Percentiles rank a stretch among this genome's conserved stretches.
These are phyloP conservation scores for Lithophane socia DNA, from an alignment of 2,888 invertebrate species.

Conservation along the genomic window DNA sequence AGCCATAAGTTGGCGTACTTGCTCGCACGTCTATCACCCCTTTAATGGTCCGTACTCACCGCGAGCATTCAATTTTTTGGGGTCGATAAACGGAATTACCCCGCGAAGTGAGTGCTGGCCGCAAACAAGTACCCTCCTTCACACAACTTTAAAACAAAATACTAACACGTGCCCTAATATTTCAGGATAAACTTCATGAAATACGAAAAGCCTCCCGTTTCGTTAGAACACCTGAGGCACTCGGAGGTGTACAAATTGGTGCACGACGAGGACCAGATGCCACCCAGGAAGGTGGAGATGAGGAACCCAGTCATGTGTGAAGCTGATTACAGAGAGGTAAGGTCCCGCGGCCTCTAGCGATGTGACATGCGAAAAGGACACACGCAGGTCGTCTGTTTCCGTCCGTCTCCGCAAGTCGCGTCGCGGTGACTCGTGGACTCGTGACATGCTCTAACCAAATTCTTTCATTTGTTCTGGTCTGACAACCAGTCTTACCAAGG, in stretches of 20 bases:
- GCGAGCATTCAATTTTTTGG: not conserved
- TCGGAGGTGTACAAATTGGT: conserved; percentile 95
- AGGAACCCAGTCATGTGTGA: conserved; percentile 91
- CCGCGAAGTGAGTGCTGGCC: not conserved
- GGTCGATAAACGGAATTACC: no score
- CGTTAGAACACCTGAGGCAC: conserved; percentile 93
- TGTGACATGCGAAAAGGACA: not conserved
- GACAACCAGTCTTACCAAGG: not conserved
- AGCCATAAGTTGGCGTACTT: no score
- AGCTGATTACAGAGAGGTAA: conserved; percentile 90
- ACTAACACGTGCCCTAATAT: not conserved
- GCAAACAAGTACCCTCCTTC: not conserved
- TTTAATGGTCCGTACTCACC: not conserved
- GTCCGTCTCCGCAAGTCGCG: not conserved
- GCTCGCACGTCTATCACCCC: no score
- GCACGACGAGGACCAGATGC: conserved; percentile 93
- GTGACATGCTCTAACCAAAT: not conserved
- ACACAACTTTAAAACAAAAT: not conserved
- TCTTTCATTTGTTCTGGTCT: not conserved
- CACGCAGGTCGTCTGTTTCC: not conserved
- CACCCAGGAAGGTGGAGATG: conserved; percentile 92
- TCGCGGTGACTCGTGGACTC: not conserved
- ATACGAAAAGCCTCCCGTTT: conserved; percentile 95
- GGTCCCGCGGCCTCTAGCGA: not conserved
- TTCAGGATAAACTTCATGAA: conserved; percentile 97